Percentiles rank a stretch among this genome's conserved stretches.
Conservation (phyloP, 2,888 invertebrate species). For the Mantis religiosa region DNA sequence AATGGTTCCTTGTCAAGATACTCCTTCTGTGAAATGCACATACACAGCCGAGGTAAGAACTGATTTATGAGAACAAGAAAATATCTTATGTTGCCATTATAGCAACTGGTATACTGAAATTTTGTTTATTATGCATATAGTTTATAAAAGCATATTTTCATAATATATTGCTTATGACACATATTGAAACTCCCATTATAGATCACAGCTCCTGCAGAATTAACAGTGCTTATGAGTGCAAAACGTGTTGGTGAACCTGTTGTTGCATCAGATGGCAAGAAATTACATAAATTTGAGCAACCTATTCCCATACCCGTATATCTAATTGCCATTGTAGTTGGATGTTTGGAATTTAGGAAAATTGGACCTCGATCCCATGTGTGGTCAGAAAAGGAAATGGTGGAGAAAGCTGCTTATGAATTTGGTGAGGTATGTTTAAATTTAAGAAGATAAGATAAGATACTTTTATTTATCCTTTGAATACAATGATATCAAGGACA, state of each 20-base stretch:
- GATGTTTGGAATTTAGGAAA: conserved; percentile 67
- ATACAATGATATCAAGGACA: too few species aligned
- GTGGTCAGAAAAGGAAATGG: conserved; percentile 83
- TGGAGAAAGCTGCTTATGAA: conserved; percentile 81
- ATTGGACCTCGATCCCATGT: conserved; percentile 79
- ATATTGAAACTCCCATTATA: conserved; percentile 35
- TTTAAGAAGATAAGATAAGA: too few species aligned
- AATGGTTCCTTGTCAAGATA: conserved; percentile 88
- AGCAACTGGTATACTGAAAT: too few species aligned
- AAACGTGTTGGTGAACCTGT: conserved; percentile 51
- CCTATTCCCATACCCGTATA: conserved; percentile 85
- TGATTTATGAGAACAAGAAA: background rate
- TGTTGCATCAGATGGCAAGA: conserved; percentile 44
- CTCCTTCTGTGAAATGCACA: conserved; percentile 82
- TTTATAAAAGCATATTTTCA: too few species aligned
- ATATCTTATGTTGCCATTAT: too few species aligned
- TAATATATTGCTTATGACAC: too few species aligned
- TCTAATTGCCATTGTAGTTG: conserved; percentile 84
- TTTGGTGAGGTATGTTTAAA: conserved; percentile 62
- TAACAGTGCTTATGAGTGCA: conserved; percentile 88
- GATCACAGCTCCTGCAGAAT: conserved; percentile 67
- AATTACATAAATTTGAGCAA: conserved; percentile 61
- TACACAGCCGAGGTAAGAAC: conserved; percentile 62
- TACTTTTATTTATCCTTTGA: too few species aligned
- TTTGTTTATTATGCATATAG: too few species aligned